These are phyloP conservation scores for Gambelia wislizenii DNA, from an alignment of 2,797 vertebrate species.

Conservation along the genomic window DNA sequence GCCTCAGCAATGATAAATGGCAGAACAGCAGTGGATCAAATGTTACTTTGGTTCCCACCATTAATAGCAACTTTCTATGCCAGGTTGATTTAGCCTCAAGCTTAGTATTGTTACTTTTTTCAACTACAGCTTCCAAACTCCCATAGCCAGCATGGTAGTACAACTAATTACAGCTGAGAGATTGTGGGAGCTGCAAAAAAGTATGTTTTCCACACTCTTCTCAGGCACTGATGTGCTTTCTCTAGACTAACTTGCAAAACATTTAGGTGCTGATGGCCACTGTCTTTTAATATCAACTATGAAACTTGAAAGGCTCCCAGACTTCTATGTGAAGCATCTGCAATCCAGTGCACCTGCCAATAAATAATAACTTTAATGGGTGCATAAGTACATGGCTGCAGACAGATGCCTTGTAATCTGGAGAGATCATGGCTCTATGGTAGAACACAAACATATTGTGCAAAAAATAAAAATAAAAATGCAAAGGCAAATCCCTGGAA, in stretches of 20 bases:
- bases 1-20: background rate
- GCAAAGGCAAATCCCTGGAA: background rate
- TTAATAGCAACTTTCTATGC: background rate
- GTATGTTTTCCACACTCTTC: background rate
- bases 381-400: background rate
- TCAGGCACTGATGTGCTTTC: background rate
- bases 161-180: too few relatives aligned
- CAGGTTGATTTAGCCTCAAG: background rate
- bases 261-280: background rate
- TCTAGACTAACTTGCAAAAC: background rate
- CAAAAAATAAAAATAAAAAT: background rate
- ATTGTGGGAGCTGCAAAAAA: too few relatives aligned
- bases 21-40: background rate
- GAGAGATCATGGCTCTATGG: background rate
- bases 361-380: background rate
- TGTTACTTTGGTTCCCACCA: background rate
- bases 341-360: background rate
- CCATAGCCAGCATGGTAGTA: too few relatives aligned
- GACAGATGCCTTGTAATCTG: background rate
- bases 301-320: background rate
- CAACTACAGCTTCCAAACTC: too few relatives aligned
- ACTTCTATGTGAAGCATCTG: background rate
- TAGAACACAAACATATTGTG: background rate
- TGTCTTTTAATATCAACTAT: background rate
- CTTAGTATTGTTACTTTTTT: too few relatives aligned